phyloP scores from a whole-genome alignment of 64 coral and sea anemone genomes.

The Cladopsammia gracilis region DNA sequence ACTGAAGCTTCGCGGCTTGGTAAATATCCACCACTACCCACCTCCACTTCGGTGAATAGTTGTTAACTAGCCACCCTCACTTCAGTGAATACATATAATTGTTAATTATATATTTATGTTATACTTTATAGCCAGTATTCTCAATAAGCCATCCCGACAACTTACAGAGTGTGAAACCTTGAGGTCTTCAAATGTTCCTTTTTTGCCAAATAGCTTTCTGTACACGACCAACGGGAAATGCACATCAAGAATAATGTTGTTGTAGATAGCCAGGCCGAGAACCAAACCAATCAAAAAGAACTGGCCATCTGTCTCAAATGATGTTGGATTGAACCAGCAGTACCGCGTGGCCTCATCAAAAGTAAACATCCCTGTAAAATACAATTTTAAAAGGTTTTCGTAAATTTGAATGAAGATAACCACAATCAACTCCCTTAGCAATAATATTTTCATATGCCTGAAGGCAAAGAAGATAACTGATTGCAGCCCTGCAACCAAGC shows the following conservation, averaged over 20 bases:
- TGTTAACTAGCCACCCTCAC: too few relatives aligned
- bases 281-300: constrained; percentile 97
- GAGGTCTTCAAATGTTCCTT: constrained; percentile 94
- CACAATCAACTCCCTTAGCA: background rate
- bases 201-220: constrained; percentile 92
- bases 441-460: background rate
- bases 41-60: too few relatives aligned
- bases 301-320: constrained; percentile 96
- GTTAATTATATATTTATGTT: too few relatives aligned
- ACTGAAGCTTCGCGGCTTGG: too few relatives aligned
- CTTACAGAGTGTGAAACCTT: constrained; percentile 93
- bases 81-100: too few relatives aligned
- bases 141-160: background rate
- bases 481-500: too few relatives aligned
- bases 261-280: constrained; percentile 96
- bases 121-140: background rate
- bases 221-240: constrained; percentile 99
- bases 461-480: background rate
- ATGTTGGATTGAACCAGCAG: constrained; percentile 96
- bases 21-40: too few relatives aligned
- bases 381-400: background rate
- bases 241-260: constrained; percentile 96
- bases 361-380: constrained; percentile 88
- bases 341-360: constrained; percentile 77
- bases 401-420: background rate